A percentile compares a stretch with the other conserved stretches of the same genome.
phyloP scores from a whole-genome alignment of 2,888 invertebrate genomes.

The Diploptera punctata region DNA sequence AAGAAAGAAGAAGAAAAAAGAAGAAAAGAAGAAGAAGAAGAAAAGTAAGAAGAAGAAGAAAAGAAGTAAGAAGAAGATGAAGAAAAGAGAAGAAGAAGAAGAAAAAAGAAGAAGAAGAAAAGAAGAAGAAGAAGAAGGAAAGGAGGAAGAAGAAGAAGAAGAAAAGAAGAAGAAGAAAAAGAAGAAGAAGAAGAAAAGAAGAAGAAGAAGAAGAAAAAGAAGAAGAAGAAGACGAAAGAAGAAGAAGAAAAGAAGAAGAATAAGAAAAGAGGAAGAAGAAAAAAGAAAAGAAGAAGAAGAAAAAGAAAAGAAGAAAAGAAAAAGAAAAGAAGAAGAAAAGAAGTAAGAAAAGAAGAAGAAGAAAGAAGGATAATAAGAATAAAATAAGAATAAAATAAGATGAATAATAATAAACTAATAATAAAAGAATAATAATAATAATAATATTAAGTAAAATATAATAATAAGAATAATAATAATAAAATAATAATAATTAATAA shows the following conservation, averaged over 20 bases:
- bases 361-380: background rate
- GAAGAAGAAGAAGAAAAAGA: background rate
- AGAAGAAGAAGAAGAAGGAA: background rate
- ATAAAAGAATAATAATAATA: background rate
- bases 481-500: too few relatives aligned
- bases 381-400: too few relatives aligned
- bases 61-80: too few relatives aligned
- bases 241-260: too few relatives aligned
- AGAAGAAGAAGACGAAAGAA: too few relatives aligned
- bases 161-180: background rate
- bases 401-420: background rate
- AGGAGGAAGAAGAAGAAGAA: background rate
- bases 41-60: background rate
- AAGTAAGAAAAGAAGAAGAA: background rate
- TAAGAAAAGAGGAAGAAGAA: background rate
- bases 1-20: background rate
- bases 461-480: too few relatives aligned
- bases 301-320: background rate
- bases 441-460: background rate
- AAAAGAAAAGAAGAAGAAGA: background rate
- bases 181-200: background rate
- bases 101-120: background rate
- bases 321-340: too few relatives aligned
- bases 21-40: background rate
- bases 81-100: too few relatives aligned